phyloP scores from a whole-genome alignment of 2,888 invertebrate genomes.

The Acleris cristana region DNA sequence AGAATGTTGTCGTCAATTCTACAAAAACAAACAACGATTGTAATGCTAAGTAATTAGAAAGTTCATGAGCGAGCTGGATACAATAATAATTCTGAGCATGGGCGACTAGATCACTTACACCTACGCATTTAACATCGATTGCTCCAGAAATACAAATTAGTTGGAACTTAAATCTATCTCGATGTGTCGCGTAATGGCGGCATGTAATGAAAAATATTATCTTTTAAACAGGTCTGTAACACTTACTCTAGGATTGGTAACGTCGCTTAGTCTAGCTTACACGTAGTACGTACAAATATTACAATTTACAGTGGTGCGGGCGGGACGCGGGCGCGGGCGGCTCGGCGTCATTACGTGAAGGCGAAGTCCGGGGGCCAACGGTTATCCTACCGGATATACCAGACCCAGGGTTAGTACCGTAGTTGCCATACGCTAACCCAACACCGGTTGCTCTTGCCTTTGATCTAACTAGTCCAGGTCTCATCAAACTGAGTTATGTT shows the following conservation, averaged over 20 bases:
- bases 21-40: not conserved
- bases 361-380: constrained; percentile 79
- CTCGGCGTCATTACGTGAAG: constrained; percentile 68
- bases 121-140: too few species aligned
- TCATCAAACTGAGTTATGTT: not conserved
- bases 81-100: too few species aligned
- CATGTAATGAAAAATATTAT: constrained; percentile 48
- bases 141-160: too few species aligned
- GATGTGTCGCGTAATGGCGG: constrained; percentile 24
- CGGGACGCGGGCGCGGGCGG: constrained; percentile 22
- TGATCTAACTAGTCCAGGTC: not conserved
- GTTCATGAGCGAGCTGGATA: too few species aligned
- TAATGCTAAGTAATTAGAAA: not conserved
- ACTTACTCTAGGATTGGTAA: constrained; percentile 57
- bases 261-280: constrained; percentile 41
- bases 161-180: constrained; percentile 29
- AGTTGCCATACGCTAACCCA: constrained; percentile 6
- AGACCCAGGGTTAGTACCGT: constrained; percentile 44
- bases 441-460: not conserved
- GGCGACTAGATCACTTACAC: too few species aligned
- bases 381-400: constrained; percentile 66
- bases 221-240: constrained; percentile 55
- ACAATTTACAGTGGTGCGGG: constrained; percentile 55
- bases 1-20: not conserved
- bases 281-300: constrained; percentile 53